Evolutionary conservation across 1,140 invertebrate species (phyloP).

Genomic region (Neotoxoptera formosana): DNA sequence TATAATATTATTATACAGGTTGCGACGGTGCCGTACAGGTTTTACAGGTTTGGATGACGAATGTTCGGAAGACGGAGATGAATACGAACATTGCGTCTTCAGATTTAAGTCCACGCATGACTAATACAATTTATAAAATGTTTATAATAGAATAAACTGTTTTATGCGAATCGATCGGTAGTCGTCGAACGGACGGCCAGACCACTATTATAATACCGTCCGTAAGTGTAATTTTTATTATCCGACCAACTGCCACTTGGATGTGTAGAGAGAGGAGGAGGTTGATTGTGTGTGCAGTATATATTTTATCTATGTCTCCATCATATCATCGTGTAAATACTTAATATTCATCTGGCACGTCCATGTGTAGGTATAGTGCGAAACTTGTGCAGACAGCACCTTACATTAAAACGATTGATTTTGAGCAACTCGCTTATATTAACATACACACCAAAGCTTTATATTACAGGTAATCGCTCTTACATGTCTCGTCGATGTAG

Average conservation of each 20-base stretch:
- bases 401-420: not conserved
- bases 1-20: not conserved
- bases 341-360: not conserved
- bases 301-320: not conserved
- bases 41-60: conserved; percentile 27
- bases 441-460: not conserved
- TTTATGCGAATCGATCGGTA: not conserved
- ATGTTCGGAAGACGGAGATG: not conserved
- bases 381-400: not conserved
- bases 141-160: not conserved
- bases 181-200: not conserved
- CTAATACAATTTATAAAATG: not conserved
- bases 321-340: not conserved
- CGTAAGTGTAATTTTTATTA: not conserved
- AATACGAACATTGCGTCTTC: not conserved
- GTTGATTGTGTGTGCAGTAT: not conserved
- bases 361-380: not conserved
- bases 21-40: not conserved
- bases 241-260: not conserved
- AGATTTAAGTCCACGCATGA: not conserved
- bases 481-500: not conserved
- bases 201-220: not conserved
- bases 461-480: no score
- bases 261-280: rapidly evolving
- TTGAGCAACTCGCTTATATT: not conserved